Evolutionary conservation across 2,113 vertebrate genomes (phyloP).

Genomic region (Ramphastos sulfuratus): DNA sequence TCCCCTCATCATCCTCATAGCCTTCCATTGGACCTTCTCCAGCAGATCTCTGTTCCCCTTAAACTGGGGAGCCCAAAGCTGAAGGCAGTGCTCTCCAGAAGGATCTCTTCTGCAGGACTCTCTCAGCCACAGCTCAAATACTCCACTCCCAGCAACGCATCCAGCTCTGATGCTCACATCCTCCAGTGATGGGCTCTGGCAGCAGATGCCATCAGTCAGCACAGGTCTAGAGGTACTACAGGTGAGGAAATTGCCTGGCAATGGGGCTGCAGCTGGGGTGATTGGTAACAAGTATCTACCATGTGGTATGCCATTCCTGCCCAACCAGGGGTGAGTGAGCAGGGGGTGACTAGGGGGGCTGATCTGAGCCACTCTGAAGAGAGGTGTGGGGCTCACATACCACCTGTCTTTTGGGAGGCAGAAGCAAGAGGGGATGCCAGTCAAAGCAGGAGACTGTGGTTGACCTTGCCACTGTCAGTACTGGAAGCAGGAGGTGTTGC

Average conservation of each 20-base stretch:
- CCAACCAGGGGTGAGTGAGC: too few relatives aligned
- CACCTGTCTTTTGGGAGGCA: not conserved
- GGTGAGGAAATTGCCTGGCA: not conserved
- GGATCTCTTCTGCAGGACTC: not conserved
- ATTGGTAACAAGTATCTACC: not conserved
- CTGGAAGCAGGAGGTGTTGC: not conserved
- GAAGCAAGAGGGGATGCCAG: not conserved
- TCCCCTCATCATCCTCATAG: too few relatives aligned
- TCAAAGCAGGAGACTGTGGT: fast-evolving
- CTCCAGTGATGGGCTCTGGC: not conserved
- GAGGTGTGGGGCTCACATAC: not conserved
- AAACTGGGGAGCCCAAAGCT: too few relatives aligned
- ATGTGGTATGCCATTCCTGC: fast-evolving
- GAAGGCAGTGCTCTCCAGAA: too few relatives aligned
- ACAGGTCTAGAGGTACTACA: not conserved
- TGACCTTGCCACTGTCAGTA: fast-evolving
- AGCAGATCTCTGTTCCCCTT: too few relatives aligned
- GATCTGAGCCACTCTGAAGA: not conserved
- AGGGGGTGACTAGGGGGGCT: not conserved
- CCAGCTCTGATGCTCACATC: fast-evolving
- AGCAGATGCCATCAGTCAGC: not conserved
- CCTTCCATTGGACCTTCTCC: too few relatives aligned
- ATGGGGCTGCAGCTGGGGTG: not conserved
- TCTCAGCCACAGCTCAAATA: not conserved
- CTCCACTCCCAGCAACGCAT: fast-evolving